phyloP scores from a whole-genome alignment of 2,888 invertebrate species.

The Unio pictorum region DNA sequence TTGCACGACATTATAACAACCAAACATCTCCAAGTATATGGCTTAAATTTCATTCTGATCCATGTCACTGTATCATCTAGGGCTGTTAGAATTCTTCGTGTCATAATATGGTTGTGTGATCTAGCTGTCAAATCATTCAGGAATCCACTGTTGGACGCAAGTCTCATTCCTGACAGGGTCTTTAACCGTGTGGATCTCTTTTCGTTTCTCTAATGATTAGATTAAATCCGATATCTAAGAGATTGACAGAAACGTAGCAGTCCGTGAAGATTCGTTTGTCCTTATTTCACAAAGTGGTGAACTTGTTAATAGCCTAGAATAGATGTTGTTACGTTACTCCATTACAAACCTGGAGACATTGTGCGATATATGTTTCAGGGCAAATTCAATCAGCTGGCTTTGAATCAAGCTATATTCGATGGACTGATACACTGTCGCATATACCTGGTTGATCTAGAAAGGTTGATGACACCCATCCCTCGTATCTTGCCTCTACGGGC shows the following conservation, averaged over 20 bases:
- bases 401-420: background rate
- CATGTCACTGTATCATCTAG: slow-evolving; percentile 1
- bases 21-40: slow-evolving; percentile 1
- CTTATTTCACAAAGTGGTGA: no score
- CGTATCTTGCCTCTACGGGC: no score
- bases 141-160: slow-evolving; percentile 7
- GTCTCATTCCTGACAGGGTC: slow-evolving; percentile 2
- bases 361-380: background rate
- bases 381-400: background rate
- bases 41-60: background rate
- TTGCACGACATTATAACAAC: slow-evolving; percentile 1
- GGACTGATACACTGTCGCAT: no score
- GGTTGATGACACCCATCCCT: no score
- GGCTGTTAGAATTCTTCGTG: background rate
- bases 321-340: slow-evolving; percentile 1
- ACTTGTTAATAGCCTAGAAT: background rate
- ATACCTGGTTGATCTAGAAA: no score
- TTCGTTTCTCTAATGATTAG: slow-evolving; percentile 2
- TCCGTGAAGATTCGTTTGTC: no score
- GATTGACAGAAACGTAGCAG: no score
- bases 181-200: slow-evolving; percentile 9
- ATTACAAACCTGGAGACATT: background rate
- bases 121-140: slow-evolving; percentile 11
- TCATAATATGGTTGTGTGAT: slow-evolving; percentile 7
- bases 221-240: no score